Evolutionary conservation across 2,113 vertebrate genomes (phyloP), one percentile per base, ranked within the genome.

Genomic region (Phalacrocorax pelagicus): DNA sequence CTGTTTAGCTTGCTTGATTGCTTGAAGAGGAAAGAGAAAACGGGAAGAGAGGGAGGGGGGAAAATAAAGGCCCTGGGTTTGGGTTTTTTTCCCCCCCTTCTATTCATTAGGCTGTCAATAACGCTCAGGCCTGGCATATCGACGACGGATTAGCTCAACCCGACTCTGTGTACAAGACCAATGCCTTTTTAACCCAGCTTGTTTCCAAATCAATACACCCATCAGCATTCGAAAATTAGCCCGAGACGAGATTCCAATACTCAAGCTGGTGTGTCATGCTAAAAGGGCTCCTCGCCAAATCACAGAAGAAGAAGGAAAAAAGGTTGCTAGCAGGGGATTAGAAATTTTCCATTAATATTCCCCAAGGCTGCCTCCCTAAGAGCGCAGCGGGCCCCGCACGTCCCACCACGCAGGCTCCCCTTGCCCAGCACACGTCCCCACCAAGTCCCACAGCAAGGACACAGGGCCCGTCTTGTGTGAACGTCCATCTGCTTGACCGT

Each of bases 171-270:
- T 97, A 98, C 94, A 94, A 98, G 98, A 97, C 96, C 97, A 97
- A 96, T 95, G 96, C 96, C 97, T 98, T 98, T 97, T 97, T 97
- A 98, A 98, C 97, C 97, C 95, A 93, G 97, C 97, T 98, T 97
- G 97, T 98, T 98, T 98, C 98, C 97, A 97, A 96, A 98, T 98
- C 98, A 97, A 98, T 98, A 98, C 44, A 94, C 88, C 97, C 97
- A 98, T 98, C 98, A 98, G 97, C 98, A 98, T 98, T 96, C 8
- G 94, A 98, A 98, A 98, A 98, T 98, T 98, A 98, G 98, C 97
- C 95, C 85, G 19, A 97, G 97, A 98, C 96, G 97, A 97, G 97
- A 98, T 98, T 98, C 98, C 97, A 96, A 98, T 98, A 98, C 91
- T 96, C 69, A 69, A 36, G 91, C 93, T 90, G 92, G 93, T 95